Evolutionary conservation across 1,140 invertebrate species (phyloP), one percentile per base, ranked within the genome.

Genomic region (Manduca sexta): DNA sequence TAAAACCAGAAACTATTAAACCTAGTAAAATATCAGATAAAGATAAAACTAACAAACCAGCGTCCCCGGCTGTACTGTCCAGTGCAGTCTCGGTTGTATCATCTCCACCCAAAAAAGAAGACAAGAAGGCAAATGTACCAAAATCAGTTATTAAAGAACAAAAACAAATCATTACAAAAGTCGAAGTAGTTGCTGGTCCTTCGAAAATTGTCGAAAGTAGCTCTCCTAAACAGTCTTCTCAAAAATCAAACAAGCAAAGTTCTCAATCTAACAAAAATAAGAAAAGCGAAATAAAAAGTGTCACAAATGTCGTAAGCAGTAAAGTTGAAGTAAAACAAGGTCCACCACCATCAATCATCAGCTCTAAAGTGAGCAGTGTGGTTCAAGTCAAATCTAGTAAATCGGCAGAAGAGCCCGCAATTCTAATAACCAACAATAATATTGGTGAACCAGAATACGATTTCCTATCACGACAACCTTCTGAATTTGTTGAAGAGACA

Each of bases 371-470:
- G 10, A 84, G 76, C 16, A 88, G 84, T 49, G 60, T 88, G 35
- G 79, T 89, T 29, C 81, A 89, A 71, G 74, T 88, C n/a, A 79
- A 84, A 59, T 79, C 82, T 16, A 61, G 83, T 73, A 60, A 84
- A 49, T 66, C 74, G 41, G 77, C 79, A 40, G 82, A 86, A 26
- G 80, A 87, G 63, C 84, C 84, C 31, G 84, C 86, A 39, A 75
- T 88, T 48, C 64, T 86, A 48, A 77, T 88, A 11, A 76, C 90
- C 3, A 91, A 91, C 35, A 93, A 93, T 68, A 93, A 93, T 60
- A 89, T 93, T 8, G 91, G 89, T 3, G 91, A 93, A 58, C 92
- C 93, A 1, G 94, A 95, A 82, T 95, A 94, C 62, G 93, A 95
- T 74, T 93, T 93, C 64, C 87, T 95, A 11, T 94, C 93, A 1